These are phyloP conservation scores for Phrynocephalus forsythii DNA, from an alignment of 2,797 vertebrate species.

Conservation along the genomic window DNA sequence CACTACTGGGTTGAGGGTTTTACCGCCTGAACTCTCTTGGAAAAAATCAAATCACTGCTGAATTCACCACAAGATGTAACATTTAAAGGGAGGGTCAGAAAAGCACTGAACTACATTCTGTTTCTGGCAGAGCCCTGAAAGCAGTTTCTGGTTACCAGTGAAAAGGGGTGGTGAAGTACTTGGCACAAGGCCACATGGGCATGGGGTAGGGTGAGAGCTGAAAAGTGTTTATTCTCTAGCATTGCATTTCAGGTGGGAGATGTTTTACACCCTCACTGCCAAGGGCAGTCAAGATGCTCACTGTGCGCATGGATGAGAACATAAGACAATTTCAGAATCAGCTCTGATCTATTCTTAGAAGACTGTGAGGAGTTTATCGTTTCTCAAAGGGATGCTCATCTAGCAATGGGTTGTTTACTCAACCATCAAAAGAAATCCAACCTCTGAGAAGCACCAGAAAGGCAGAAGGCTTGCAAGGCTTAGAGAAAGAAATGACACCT, in stretches of 20 bases:
- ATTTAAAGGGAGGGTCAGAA: not conserved
- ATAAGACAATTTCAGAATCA: not conserved
- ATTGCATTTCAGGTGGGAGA: not conserved
- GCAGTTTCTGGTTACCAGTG: no score
- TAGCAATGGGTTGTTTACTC: not conserved
- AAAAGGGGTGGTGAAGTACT: not conserved
- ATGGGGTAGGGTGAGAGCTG: not conserved
- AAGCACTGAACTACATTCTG: conserved; percentile 8
- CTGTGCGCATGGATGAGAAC: not conserved
- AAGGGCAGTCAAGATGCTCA: not conserved
- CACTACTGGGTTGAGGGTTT: not conserved
- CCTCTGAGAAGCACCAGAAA: not conserved
- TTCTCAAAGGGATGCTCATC: not conserved
- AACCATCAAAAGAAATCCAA: not conserved
- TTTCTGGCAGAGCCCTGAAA: not conserved
- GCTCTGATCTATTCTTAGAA: not conserved
- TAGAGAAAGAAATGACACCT: not conserved
- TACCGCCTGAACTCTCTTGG: not conserved
- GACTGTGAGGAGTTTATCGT: not conserved
- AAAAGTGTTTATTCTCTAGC: not conserved
- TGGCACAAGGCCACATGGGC: not conserved
- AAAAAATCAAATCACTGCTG: not conserved
- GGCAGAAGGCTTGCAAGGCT: not conserved
- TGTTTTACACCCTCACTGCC: not conserved
- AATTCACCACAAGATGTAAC: no score